Conservation (phyloP, 2,113 vertebrate genomes). For the Gymnobelideus leadbeateri region DNA sequence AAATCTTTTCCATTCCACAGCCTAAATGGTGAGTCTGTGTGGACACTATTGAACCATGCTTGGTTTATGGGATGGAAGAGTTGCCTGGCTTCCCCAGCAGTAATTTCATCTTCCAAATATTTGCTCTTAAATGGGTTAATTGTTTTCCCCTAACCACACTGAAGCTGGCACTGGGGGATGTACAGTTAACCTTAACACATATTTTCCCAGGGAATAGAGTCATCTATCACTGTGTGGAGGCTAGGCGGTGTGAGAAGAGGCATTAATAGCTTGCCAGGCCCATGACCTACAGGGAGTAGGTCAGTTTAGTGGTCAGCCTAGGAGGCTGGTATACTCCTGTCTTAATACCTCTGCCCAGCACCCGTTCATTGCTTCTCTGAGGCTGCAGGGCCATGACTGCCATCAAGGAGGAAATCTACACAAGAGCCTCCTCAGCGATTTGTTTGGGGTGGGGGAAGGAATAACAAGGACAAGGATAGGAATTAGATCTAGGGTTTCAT, state of each 20-base stretch:
- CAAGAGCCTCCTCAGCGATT: background rate
- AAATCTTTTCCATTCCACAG: constrained; percentile 64
- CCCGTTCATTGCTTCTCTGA: background rate
- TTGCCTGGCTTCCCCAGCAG: constrained; percentile 40
- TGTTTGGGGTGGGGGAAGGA: background rate
- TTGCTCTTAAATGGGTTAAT: constrained; percentile 74
- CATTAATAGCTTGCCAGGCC: constrained; percentile 52
- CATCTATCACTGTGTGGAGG: background rate
- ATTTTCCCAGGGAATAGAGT: constrained; percentile 64
- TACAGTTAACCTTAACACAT: constrained; percentile 40
- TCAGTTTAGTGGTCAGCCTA: constrained; percentile 36
- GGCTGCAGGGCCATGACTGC: background rate
- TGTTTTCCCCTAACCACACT: constrained; percentile 73
- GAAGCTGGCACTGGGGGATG: constrained; percentile 52
- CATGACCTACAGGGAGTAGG: constrained; percentile 16
- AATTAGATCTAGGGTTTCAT: background rate
- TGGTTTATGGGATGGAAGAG: constrained; percentile 55
- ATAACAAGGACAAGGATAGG: background rate
- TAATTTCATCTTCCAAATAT: constrained; percentile 70
- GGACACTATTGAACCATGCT: background rate
- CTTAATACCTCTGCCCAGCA: background rate
- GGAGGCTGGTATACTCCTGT: constrained; percentile 5
- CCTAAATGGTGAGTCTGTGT: constrained; percentile 60
- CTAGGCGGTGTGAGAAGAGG: constrained; percentile 12
- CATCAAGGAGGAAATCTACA: background rate